Evolutionary conservation across 2,888 invertebrate genomes (phyloP), one percentile per base, ranked within the genome.

Genomic region (Euclidia mi): DNA sequence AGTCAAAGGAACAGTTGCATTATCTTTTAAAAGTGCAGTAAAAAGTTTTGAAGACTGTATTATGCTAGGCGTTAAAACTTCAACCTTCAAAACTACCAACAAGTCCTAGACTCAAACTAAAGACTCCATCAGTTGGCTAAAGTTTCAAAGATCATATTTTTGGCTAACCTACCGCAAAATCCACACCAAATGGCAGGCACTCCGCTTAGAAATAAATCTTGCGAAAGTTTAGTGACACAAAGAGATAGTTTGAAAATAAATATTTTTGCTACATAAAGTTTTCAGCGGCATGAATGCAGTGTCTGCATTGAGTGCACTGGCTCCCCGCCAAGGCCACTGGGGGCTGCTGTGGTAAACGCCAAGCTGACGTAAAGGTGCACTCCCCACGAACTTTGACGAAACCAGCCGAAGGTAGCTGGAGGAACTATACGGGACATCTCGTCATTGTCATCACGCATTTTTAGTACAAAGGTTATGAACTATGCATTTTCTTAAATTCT

Each of bases 331-430:
- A 31, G 2, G 9, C 29, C 3, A 50, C 10, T 2, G 28, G 28
- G 37, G 37, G 41, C n/a, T 29, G 31, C 1, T 31, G 34, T 53
- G 47, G 56, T 32, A 52, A 56, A 66, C 32, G 14, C 37, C 51
- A 44, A 52, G 47, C 49, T 28, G 10, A 34, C 41, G 10, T 40
- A 43, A n/a, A 45, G 35, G 18, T 65, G 18, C 10, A 31, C 29
- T 56, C 17, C 15, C 2, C 32, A 25, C 48, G 14, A 46, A 9
- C n/a, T 11, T 34, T 2, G 6, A 9, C 38, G 45, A 40, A 44
- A 7, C 40, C 25, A 14, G 3, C 32, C 38, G 20, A 6, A 20
- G 11, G 4, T 3, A 12, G 12, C 10, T 12, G 20, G 18, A 9
- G 10, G 2, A 0, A 25, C 20, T 7, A 25, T 6, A 25, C 6